Conservation (phyloP, 1,140 invertebrate species). For the Dendrolimus kikuchii region DNA sequence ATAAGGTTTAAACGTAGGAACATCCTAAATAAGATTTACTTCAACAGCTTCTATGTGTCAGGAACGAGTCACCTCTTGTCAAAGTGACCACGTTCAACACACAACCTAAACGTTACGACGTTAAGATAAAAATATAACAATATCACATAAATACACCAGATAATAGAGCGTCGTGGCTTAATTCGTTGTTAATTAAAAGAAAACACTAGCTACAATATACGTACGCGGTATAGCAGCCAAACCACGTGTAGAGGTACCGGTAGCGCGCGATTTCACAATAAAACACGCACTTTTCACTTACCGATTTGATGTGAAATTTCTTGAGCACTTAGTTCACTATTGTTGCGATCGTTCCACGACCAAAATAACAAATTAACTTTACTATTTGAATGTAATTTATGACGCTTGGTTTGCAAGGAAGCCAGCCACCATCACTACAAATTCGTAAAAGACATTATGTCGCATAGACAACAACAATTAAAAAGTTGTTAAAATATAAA, state of each 20-base stretch:
- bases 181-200: constrained; percentile 27
- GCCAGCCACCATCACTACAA: constrained; percentile 72
- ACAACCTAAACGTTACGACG: constrained; percentile 36
- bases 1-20: constrained; percentile 13
- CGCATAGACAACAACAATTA: constrained; percentile 59
- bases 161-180: constrained; percentile 19
- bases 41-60: constrained; percentile 39
- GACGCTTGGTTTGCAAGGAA: constrained; percentile 69
- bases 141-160: constrained; percentile 20
- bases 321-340: constrained; percentile 66
- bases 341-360: constrained; percentile 46
- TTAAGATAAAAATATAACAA: constrained; percentile 27
- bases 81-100: constrained; percentile 61
- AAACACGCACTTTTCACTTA: constrained; percentile 54
- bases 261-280: constrained; percentile 50
- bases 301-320: constrained; percentile 57
- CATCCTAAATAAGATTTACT: constrained; percentile 35
- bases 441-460: constrained; percentile 70
- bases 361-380: constrained; percentile 41
- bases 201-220: constrained; percentile 40
- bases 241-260: constrained; percentile 68
- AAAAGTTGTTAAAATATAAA: constrained; percentile 29
- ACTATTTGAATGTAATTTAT: constrained; percentile 62
- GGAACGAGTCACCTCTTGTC: constrained; percentile 45
- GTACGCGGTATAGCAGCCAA: constrained; percentile 50